Base-by-base conservation (phyloP, 2,113 vertebrate species). In the Psephotus haematonotus region DNA sequence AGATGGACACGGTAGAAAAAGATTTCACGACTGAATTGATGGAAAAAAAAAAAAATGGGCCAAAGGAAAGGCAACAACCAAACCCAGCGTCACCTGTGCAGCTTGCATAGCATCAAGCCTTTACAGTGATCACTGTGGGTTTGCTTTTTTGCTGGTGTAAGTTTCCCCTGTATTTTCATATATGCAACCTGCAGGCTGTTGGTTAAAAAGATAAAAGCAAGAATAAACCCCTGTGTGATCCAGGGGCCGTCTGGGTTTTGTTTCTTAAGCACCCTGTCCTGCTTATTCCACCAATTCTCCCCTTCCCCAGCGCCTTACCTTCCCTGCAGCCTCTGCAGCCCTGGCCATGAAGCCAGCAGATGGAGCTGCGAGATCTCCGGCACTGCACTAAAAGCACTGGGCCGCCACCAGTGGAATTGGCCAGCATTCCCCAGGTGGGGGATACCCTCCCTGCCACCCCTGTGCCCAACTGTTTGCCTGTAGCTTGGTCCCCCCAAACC, bases 341-440 rank as follows among this genome's bases (percentile, higher is more conserved):
- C 18, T 8, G 39, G 65, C 16, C 5, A 0, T 1, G 60, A 37
- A 53, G 47, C 96, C 96, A 82, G 69, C 83, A 96, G 96, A 55
- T 96, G 95, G 95, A 95, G 96, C 96, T 96, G 91, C 11, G 10
- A 64, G 64, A 39, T 95, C 92, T 92, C 69, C 5, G 16, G 75
- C 63, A 3, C 39, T 5, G 43, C 29, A 0, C 39, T 31, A 82
- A 44, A 85, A 8, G 41, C n/a, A 1, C 11, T 8, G 83, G 86
- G 49, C 27, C 0, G 1, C 11, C 59, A 22, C 65, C 47, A 1
- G 43, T 60, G 81, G 47, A 39, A 53, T 0, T 2, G n/a, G 9
- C 7, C 37, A 79, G 80, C 29, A 6, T 2, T 67, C 37, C n/a
- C 5, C 35, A 17, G 19, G 5, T 2, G 9, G 7, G 17, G 6